These are phyloP conservation scores for Trigoniulus corallinus DNA, from an alignment of 1,140 invertebrate genomes.

Conservation along the genomic window DNA sequence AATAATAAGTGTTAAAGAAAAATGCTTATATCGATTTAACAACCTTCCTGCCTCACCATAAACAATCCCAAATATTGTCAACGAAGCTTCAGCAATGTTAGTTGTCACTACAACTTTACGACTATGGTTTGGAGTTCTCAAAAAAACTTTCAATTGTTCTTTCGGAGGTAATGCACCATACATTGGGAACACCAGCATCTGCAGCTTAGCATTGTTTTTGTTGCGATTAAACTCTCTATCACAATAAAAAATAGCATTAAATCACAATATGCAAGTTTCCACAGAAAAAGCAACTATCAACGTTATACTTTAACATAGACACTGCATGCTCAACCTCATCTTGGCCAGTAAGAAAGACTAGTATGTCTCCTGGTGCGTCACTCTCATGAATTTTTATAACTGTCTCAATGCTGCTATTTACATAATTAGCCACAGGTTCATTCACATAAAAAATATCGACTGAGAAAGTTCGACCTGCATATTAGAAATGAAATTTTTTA, in stretches of 20 bases:
- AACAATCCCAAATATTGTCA: conserved; percentile 77
- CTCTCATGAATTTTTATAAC: conserved; percentile 73
- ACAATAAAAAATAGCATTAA: conserved; percentile 5
- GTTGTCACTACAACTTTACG: conserved; percentile 90
- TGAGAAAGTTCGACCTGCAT: conserved; percentile 58
- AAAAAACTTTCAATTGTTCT: conserved; percentile 80
- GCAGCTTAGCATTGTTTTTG: too few species aligned
- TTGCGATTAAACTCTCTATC: too few species aligned
- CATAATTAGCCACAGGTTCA: conserved; percentile 79
- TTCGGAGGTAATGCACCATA: conserved; percentile 71
- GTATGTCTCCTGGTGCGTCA: conserved; percentile 67
- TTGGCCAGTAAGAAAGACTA: conserved; percentile 87
- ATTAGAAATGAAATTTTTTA: not conserved
- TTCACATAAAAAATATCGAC: conserved; percentile 71
- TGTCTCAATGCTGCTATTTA: conserved; percentile 69
- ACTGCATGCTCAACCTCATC: conserved; percentile 72
- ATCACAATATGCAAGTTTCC: too few species aligned
- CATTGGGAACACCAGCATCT: conserved; percentile 72
- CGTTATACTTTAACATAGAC: conserved; percentile 36
- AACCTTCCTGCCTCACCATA: conserved; percentile 42
- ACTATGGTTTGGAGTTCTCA: conserved; percentile 44
- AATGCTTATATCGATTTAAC: not conserved
- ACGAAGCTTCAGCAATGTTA: conserved; percentile 93
- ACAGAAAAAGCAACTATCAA: too few species aligned
- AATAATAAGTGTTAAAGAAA: not conserved